phyloP scores from a whole-genome alignment of 1,140 invertebrate species.

The Megalonaias nervosa region DNA sequence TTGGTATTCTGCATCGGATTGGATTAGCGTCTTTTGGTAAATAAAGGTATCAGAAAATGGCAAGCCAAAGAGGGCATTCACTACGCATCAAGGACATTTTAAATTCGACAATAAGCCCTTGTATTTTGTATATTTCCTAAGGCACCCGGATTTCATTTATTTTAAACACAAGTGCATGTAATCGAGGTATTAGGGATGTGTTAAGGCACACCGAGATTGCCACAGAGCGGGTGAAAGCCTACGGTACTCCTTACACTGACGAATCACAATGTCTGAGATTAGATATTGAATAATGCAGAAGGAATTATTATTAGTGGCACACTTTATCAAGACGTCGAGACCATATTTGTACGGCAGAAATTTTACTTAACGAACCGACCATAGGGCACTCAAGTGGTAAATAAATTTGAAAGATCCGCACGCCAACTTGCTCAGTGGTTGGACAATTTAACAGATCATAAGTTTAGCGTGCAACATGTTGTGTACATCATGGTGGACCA shows the following conservation, averaged over 20 bases:
- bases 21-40: constrained; percentile 53
- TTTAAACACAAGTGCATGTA: too few relatives aligned
- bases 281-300: constrained; percentile 38
- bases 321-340: constrained; percentile 40
- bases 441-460: not conserved
- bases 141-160: too few relatives aligned
- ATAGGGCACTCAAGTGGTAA: not conserved
- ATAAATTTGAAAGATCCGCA: constrained; percentile 8
- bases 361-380: constrained; percentile 31
- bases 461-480: not conserved
- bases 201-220: too few relatives aligned
- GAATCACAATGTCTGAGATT: not conserved
- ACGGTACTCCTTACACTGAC: constrained; percentile 8
- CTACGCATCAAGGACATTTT: not conserved
- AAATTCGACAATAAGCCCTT: constrained; percentile 11
- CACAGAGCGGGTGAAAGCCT: not conserved
- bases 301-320: constrained; percentile 45
- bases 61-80: constrained; percentile 60
- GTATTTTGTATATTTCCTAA: not conserved
- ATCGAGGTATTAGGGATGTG: too few relatives aligned
- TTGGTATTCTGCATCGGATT: constrained; percentile 6
- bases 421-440: constrained; percentile 4
- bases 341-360: constrained; percentile 38
- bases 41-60: constrained; percentile 48
- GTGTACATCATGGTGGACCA: constrained; percentile 2